Base-by-base conservation (phyloP, 2,888 invertebrate species). In the Aspidiotus rigidus region DNA sequence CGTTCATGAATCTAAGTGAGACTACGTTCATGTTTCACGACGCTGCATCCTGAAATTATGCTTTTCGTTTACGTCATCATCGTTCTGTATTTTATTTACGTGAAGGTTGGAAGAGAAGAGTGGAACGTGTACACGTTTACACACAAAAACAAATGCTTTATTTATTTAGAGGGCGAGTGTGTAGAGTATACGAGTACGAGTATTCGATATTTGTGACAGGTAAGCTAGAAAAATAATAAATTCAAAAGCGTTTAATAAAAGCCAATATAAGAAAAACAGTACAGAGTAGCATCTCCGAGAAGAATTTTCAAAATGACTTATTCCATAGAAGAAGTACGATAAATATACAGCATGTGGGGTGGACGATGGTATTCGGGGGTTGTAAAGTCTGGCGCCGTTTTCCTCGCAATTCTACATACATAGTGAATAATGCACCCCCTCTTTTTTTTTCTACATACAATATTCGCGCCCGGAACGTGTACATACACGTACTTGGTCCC, bases 261-360 rank as follows among this genome's bases (percentile, higher is more conserved):
- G 49, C 49, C 49, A 49, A 13, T 13, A 49, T 49, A 49, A 49
- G 49, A 49, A 49, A 49, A 49, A n/a, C 49, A 49, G 49, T 49
- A 49, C 49, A 28, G 28, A 28, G 28, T 28, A 28, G 5, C n/a
- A 49, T 49, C 49, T 49, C 28, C 28, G 28, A 28, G n/a, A 49
- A 49, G 49, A 49, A 49, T 49, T 28, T 49, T n/a, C 49, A 6
- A n/a, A 49, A 49, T 49, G 49, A 49, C 49, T 49, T 49, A 49
- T 49, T 49, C 49, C n/a, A n/a, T 49, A 28, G 28, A 28, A 28
- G 28, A 5, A 28, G 5, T 28, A 28, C n/a, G n/a, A n/a, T 28
- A 28, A 28, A 28, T 28, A 28, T 28, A 28, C 28, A 28, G 28
- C 28, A 28, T 5, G 28, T 28, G 28, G 28, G 28, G 28, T 28